Base-by-base conservation (phyloP, 1,140 invertebrate species). In the Lasaia peninsularis region DNA sequence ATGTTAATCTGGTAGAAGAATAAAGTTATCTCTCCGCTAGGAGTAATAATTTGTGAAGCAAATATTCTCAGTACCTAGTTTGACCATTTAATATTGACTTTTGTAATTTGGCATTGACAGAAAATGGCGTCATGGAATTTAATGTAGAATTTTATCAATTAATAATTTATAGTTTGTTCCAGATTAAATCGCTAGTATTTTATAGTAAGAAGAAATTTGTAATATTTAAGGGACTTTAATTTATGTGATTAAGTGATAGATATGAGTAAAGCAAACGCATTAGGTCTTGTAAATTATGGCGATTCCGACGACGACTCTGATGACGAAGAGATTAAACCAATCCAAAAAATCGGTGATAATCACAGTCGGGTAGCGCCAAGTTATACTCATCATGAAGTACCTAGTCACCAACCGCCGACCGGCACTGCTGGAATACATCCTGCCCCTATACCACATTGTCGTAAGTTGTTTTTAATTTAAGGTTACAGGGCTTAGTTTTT, bases 241-340 rank as follows among this genome's bases (percentile, higher is more conserved):
- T 0, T 28, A 5, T 28, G 24, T 28, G 24, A 28, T 28, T 28
- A 28, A 28, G 24, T 28, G 8, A 28, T 10, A 3, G 33, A 20
- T 20, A 84, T 82, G 77, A 86, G 68, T 67, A 85, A 85, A 60
- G 16, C 62, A 2, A 87, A 84, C 55, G 71, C 82, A 11, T 64
- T 88, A 57, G 73, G 85, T 14, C 69, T 88, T 14, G 71, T 88
- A 5, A 83, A 71, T 58, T 88, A 88, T 49, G 81, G 78, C 12
- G 82, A 88, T 67, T 84, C 85, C 7, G 85, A 83, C 33, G 80
- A 85, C 8, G 81, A 85, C 24, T 76, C 72, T 9, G 83, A 85
- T 14, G 77, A 80, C 54, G 69, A 61, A 37, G 35, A 40, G 8
- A 35, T 35, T 9, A 40, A 37, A 18, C 10, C 53, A 14, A 28